phyloP scores from a whole-genome alignment of 2,797 vertebrate genomes.

The Acipenser ruthenus region DNA sequence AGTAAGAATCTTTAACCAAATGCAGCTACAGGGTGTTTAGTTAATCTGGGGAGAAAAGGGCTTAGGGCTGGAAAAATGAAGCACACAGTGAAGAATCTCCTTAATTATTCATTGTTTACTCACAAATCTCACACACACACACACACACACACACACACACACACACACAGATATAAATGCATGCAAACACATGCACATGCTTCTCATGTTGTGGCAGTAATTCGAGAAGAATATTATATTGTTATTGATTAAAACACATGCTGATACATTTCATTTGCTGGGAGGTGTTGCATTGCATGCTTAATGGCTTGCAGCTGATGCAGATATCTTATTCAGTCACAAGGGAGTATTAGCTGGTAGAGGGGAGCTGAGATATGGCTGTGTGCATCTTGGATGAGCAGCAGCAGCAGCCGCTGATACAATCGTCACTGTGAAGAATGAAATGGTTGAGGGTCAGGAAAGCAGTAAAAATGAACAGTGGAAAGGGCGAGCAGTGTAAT shows the following conservation, averaged over 20 bases:
- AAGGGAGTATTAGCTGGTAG: constrained; percentile 23
- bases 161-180: no score
- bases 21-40: constrained; percentile 43
- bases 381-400: neutral
- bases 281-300: constrained; percentile 44
- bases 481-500: no score
- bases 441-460: no score
- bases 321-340: constrained; percentile 31
- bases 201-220: constrained; percentile 46
- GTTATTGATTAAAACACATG: constrained; percentile 60
- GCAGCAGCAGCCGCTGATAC: neutral
- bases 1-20: neutral
- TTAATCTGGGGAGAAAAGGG: constrained; percentile 30
- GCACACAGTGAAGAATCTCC: constrained; percentile 36
- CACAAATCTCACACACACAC: neutral
- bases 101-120: constrained; percentile 62
- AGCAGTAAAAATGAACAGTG: no score
- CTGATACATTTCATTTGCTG: constrained; percentile 58
- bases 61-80: constrained; percentile 29
- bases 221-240: constrained; percentile 57
- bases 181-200: constrained; percentile 15
- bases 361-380: neutral
- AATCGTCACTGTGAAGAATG: no score
- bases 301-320: constrained; percentile 21
- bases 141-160: no score